Evolutionary conservation across 35 echinoderm and acorn worm genomes (phyloP), one percentile per base, ranked within the genome.

Genomic region (Anneissia japonica): DNA sequence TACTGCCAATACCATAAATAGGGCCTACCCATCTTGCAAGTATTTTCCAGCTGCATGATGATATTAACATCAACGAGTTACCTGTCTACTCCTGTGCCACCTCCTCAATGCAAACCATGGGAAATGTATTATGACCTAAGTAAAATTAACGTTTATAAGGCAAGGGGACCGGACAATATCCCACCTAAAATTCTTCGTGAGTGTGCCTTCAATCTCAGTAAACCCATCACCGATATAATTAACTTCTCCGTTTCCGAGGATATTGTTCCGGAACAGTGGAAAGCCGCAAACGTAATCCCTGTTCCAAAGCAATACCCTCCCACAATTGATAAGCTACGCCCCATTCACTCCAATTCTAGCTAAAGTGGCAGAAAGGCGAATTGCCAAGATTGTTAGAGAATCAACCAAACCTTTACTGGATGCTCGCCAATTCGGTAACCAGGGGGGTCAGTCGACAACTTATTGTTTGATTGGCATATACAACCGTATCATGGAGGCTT

Each of bases 351-450:
- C 45, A 36, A 75, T 19, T 36, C 37, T 86, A 38, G 84, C 72
- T 21, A 86, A 86, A 26, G 84, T 86, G 35, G 84, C 84, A 23
- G 84, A 86, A 73, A 73, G 85, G 23, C 38, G 73, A 36, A 74
- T 87, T 30, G 46, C 35, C 29, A 87, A 87, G 32, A 77, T n/a
- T 3, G 31, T 77, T 40, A 74, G 19, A n/a, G 74, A 77, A 46
- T 21, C 34, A 40, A 87, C 77, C 45, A 35, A 77, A 40, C 39
- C 85, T 9, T 23, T 32, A 0, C 34, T 87, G 16, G 85, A 87
- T 31, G 0, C 32, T n/a, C 76, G 85, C 40, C 51, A 87, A 46
- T 87, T 17, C 77, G 85, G 85, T 41, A 87, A 87, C 40, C 74
- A 87, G 38, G 77, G 30, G 31, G 74, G 85, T 0, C 29, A 30